Evolutionary conservation across 2,113 vertebrate genomes (phyloP).

Genomic region (Gadus chalcogrammus): DNA sequence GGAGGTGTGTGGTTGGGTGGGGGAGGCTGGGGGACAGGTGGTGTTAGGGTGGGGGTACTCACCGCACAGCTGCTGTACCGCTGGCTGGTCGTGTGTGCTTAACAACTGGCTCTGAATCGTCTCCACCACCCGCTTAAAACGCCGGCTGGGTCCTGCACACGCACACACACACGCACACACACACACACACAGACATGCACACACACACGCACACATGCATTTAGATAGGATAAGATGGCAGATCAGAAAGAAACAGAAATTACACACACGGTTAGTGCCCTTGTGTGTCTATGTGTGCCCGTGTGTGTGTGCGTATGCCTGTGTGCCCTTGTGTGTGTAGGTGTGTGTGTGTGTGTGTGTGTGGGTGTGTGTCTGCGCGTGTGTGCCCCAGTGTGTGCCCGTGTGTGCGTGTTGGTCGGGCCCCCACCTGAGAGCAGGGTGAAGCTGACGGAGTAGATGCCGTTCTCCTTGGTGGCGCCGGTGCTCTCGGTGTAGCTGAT

Average conservation of each 20-base stretch:
- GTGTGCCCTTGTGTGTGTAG: no score
- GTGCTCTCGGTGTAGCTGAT: slow-evolving; percentile 97
- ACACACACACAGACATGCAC: slow-evolving; percentile 7
- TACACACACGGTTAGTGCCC: background rate
- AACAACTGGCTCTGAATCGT: slow-evolving; percentile 98
- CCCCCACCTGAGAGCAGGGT: slow-evolving; percentile 93
- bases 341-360: no score
- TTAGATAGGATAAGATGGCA: background rate
- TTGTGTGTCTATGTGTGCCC: background rate
- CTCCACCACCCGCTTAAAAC: slow-evolving; percentile 98
- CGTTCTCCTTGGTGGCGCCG: slow-evolving; percentile 90
- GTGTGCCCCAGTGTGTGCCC: background rate
- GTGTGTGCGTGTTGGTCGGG: background rate
- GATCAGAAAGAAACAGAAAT: background rate
- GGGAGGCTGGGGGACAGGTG: slow-evolving; percentile 18
- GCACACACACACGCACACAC: background rate
- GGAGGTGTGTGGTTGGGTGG: slow-evolving; percentile 22
- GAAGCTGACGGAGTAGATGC: slow-evolving; percentile 99
- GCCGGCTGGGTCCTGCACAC: slow-evolving; percentile 88
- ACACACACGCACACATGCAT: slow-evolving; percentile 18
- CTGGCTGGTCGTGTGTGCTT: slow-evolving; percentile 96
- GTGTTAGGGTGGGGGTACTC: slow-evolving; percentile 63
- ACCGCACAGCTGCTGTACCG: slow-evolving; percentile 96
- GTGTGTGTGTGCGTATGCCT: no score
- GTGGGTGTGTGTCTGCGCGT: no score